These are phyloP conservation scores for Drosophila tropicalis DNA, from an alignment of 1,140 invertebrate genomes.

Conservation along the genomic window DNA sequence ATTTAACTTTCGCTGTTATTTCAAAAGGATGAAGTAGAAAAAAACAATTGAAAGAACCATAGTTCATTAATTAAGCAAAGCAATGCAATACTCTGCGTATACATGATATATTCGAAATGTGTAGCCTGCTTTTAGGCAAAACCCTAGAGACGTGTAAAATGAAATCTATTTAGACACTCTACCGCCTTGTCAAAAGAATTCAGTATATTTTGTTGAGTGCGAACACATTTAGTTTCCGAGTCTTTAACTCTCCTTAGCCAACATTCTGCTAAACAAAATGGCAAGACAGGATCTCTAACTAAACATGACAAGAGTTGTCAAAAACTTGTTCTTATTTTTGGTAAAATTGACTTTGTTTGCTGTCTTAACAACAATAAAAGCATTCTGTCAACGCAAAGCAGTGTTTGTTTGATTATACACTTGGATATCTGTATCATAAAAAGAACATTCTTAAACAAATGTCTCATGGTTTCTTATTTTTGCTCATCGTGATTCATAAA, in stretches of 20 bases:
- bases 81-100: neutral
- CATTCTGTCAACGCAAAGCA: constrained; percentile 14
- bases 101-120: neutral
- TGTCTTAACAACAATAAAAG: constrained; percentile 52
- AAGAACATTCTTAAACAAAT: constrained; percentile 4
- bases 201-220: no score
- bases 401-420: neutral
- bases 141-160: no score
- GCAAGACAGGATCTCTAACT: constrained; percentile 20
- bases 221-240: no score
- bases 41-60: neutral
- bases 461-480: constrained; percentile 30
- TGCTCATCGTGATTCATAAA: constrained; percentile 56
- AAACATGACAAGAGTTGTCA: constrained; percentile 51
- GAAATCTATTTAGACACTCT: no score
- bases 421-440: constrained; percentile 44
- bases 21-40: neutral
- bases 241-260: no score
- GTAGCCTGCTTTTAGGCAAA: constrained; percentile 5
- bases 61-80: neutral
- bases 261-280: no score
- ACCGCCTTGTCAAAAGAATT: no score
- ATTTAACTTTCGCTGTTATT: neutral
- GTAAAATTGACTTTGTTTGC: constrained; percentile 17
- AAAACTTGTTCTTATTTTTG: constrained; percentile 59